Evolutionary conservation across 1,140 invertebrate species (phyloP).

Genomic region (Temnothorax curvispinosus): DNA sequence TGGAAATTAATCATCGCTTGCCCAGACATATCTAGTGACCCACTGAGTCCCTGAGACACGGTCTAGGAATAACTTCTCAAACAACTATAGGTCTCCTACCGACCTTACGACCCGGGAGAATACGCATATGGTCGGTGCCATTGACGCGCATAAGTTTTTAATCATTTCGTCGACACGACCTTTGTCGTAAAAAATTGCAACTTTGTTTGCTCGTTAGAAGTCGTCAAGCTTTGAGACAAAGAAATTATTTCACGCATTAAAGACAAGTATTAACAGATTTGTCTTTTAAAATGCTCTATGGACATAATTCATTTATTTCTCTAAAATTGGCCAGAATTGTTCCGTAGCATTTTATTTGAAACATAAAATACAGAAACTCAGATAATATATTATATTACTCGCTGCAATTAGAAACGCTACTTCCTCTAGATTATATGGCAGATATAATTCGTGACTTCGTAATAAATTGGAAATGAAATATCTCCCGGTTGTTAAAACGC

Average conservation of each 20-base stretch:
- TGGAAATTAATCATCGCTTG: slow-evolving; percentile 72
- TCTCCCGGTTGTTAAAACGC: neutral
- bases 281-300: neutral
- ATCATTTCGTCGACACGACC: slow-evolving; percentile 3
- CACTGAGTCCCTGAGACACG: slow-evolving; percentile 54
- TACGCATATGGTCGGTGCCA: slow-evolving; percentile 13
- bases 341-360: neutral
- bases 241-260: slow-evolving; percentile 2
- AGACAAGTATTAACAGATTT: slow-evolving; percentile 1
- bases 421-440: neutral
- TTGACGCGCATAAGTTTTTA: slow-evolving; percentile 58
- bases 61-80: slow-evolving; percentile 64
- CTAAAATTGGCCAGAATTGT: neutral
- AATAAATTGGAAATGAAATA: slow-evolving; percentile 37
- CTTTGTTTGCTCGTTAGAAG: neutral
- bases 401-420: neutral
- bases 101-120: slow-evolving; percentile 20
- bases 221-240: neutral
- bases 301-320: neutral
- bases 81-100: slow-evolving; percentile 60
- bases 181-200: slow-evolving; percentile 24
- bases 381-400: neutral
- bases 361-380: neutral
- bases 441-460: slow-evolving; percentile 3
- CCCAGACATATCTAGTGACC: slow-evolving; percentile 57